Evolutionary conservation across 2,888 invertebrate species (phyloP).

Genomic region (Arctia plantaginis): DNA sequence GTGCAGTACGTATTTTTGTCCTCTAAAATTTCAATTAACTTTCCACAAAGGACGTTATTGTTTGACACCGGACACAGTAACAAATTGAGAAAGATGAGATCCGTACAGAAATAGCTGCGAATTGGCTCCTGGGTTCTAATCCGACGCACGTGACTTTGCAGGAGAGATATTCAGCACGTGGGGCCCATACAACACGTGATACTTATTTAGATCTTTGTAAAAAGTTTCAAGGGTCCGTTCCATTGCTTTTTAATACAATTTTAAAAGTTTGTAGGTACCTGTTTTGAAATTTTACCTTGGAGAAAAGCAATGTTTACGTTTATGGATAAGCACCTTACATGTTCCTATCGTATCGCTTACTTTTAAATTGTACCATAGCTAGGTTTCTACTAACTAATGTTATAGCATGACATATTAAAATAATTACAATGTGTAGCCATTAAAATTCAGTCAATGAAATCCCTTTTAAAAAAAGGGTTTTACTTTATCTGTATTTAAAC

Average conservation of each 20-base stretch:
- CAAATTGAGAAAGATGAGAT: slow-evolving; percentile 45
- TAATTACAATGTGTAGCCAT: not conserved
- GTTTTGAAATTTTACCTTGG: not conserved
- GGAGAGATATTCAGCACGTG: slow-evolving; percentile 51
- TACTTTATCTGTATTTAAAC: not conserved
- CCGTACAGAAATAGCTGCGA: slow-evolving; percentile 60
- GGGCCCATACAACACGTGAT: slow-evolving; percentile 48
- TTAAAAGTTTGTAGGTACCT: not conserved
- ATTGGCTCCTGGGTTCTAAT: slow-evolving; percentile 60
- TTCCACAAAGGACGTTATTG: slow-evolving; percentile 32
- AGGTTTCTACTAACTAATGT: not conserved
- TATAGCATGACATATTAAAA: no score
- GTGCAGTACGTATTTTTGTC: slow-evolving; percentile 13
- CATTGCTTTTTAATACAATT: not conserved
- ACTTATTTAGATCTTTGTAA: slow-evolving; percentile 37
- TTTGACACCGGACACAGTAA: slow-evolving; percentile 33
- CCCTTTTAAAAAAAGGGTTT: no score
- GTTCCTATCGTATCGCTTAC: not conserved
- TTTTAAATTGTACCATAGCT: not conserved
- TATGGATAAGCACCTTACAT: not conserved
- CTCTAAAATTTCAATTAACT: slow-evolving; percentile 11
- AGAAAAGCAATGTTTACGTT: not conserved
- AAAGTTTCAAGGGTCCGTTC: slow-evolving; percentile 18
- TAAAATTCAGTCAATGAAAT: no score
- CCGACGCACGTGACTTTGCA: slow-evolving; percentile 61